phyloP scores from a whole-genome alignment of 2,113 vertebrate genomes.

The Cynopterus brachyotis region DNA sequence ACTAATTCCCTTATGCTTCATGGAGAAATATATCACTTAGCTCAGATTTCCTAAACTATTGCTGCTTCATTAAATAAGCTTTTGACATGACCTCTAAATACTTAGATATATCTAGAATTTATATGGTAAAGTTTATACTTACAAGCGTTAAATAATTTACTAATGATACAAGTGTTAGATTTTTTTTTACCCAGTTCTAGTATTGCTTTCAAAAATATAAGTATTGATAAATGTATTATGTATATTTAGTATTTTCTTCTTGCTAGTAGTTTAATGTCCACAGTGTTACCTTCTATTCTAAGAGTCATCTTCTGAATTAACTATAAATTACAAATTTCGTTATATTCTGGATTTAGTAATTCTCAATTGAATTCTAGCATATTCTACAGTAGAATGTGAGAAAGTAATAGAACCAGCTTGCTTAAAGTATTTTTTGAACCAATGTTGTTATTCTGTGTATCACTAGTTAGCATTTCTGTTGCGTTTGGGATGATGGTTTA shows the following conservation, averaged over 20 bases:
- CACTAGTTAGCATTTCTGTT: not conserved
- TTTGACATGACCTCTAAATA: constrained; percentile 43
- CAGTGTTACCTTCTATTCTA: constrained; percentile 29
- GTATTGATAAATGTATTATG: constrained; percentile 16
- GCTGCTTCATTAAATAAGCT: constrained; percentile 23
- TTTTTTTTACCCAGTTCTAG: constrained; percentile 29
- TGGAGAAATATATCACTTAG: not conserved
- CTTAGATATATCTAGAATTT: constrained; percentile 36
- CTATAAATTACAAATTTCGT: constrained; percentile 22
- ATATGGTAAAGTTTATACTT: constrained; percentile 39
- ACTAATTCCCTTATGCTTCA: constrained; percentile 14
- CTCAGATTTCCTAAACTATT: constrained; percentile 38
- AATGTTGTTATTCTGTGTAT: not conserved
- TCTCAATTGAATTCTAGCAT: constrained; percentile 48
- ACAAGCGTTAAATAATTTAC: constrained; percentile 31
- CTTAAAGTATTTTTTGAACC: constrained; percentile 27
- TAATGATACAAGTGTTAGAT: constrained; percentile 3
- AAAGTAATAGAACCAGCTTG: constrained; percentile 41
- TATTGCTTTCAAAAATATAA: constrained; percentile 43
- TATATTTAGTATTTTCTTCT: constrained; percentile 31
- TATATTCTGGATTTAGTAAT: constrained; percentile 25
- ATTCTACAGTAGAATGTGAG: not conserved
- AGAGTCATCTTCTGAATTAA: constrained; percentile 7
- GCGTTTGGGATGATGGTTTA: constrained; percentile 5
- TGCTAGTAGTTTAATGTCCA: constrained; percentile 41